A percentile compares a stretch with the other conserved stretches of the same genome.
phyloP scores from a whole-genome alignment of 2,797 vertebrate genomes.

The Rhincodon typus region DNA sequence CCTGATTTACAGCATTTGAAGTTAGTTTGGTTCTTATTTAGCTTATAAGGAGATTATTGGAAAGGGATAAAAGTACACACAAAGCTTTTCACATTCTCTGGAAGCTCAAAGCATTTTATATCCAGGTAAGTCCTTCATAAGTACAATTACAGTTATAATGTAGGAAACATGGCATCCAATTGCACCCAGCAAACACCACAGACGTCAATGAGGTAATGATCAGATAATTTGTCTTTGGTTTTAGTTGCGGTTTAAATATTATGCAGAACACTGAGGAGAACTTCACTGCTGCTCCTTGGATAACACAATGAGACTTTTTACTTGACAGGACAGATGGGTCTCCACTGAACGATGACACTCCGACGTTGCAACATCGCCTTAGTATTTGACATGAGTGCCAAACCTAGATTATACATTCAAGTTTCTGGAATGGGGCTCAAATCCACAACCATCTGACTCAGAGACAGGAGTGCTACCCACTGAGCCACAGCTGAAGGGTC shows the following conservation, averaged over 20 bases:
- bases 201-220: not conserved
- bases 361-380: not conserved
- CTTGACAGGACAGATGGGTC: not conserved
- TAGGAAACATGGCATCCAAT: not conserved
- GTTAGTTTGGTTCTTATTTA: too few species aligned
- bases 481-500: not conserved
- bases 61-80: not conserved
- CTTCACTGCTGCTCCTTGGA: not conserved
- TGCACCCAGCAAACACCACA: not conserved
- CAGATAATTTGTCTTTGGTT: not conserved
- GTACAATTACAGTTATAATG: not conserved
- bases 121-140: not conserved
- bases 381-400: not conserved
- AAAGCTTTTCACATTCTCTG: not conserved
- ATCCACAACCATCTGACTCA: slow-evolving; percentile 7
- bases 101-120: not conserved
- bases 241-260: not conserved
- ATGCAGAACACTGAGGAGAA: not conserved
- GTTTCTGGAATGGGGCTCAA: not conserved
- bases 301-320: not conserved
- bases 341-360: not conserved
- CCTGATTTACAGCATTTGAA: too few species aligned
- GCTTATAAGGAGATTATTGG: not conserved
- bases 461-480: not conserved
- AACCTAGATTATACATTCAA: not conserved